Evolutionary conservation across 64 coral and sea anemone genomes (phyloP).

Genomic region (Astreopora myriophthalma): DNA sequence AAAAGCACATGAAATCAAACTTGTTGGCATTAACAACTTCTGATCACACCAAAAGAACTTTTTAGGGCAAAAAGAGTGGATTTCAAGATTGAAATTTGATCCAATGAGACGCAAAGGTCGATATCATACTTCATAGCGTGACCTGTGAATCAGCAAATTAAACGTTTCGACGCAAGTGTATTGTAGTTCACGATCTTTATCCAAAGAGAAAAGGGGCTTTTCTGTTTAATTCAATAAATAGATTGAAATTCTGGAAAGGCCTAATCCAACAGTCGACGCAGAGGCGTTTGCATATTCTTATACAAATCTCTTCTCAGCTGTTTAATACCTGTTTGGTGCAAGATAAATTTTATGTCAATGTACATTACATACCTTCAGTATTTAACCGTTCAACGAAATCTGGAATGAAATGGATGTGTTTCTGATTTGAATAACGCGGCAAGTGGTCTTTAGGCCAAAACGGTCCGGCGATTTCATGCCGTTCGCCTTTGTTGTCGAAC

Average conservation of each 20-base stretch:
- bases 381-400: conserved; percentile 83
- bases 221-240: neutral
- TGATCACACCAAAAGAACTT: neutral
- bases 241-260: neutral
- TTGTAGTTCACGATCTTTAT: neutral
- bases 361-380: conserved; percentile 59
- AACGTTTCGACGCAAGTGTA: neutral
- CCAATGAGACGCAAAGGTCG: neutral
- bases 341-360: neutral
- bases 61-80: neutral
- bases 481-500: conserved; percentile 63
- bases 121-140: conserved; percentile 13
- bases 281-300: no score
- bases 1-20: no score
- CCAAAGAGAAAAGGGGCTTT: neutral
- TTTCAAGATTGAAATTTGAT: neutral
- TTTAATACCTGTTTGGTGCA: neutral
- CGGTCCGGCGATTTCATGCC: conserved; percentile 76
- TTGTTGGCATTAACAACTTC: neutral
- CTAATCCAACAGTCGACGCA: no score
- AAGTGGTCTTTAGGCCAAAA: conserved; percentile 91
- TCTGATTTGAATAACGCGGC: conserved; percentile 81
- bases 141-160: neutral
- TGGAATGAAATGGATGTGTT: conserved; percentile 67
- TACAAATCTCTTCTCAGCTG: no score